Conservation (phyloP, 2,888 invertebrate species). For the Lamellibrachia satsuma region DNA sequence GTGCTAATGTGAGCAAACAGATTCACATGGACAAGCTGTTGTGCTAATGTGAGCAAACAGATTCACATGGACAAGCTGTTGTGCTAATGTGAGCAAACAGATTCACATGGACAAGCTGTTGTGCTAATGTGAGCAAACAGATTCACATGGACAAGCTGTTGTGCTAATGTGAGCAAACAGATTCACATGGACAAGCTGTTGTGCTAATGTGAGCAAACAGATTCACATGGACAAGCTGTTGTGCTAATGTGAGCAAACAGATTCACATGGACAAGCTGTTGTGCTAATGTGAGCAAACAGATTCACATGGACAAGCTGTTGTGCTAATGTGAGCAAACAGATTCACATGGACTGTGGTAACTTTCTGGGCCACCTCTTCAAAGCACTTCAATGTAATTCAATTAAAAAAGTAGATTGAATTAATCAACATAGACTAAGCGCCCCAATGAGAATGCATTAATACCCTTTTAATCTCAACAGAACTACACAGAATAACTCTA, state of each 20-base stretch:
- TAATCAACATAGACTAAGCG: neutral
- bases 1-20: no score
- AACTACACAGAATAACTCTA: neutral
- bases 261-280: neutral
- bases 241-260: no score
- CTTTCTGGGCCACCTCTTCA: neutral
- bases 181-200: no score
- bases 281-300: neutral
- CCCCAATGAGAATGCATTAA: neutral
- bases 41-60: no score
- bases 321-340: neutral
- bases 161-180: no score
- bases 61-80: neutral
- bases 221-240: neutral
- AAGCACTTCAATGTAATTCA: neutral
- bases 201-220: no score
- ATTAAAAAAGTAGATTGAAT: neutral
- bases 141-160: neutral
- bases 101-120: no score
- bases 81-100: no score
- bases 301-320: neutral
- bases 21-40: no score
- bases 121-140: no score
- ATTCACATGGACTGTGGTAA: neutral
- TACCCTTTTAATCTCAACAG: neutral